Conservation (phyloP, 92 coral and sea anemone genomes). For the Palythoa grandiflora region DNA sequence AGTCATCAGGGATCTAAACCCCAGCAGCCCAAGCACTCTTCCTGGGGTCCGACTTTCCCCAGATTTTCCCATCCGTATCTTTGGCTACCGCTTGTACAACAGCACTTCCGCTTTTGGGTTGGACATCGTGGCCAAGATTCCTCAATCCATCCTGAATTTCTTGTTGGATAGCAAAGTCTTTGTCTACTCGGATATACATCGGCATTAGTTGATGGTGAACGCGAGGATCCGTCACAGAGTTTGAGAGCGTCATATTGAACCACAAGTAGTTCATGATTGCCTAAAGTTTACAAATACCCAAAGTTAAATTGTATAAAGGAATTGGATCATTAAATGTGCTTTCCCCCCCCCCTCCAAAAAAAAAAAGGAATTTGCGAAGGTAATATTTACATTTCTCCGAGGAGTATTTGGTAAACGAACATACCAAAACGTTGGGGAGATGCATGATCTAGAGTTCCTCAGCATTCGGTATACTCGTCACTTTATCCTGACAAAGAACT, state of each 20-base stretch:
- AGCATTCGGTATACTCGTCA: no score
- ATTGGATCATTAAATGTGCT: background rate
- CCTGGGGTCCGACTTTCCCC: conserved; percentile 80
- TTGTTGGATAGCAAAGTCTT: conserved; percentile 53
- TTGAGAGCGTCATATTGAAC: conserved; percentile 72
- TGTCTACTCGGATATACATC: conserved; percentile 71
- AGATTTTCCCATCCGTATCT: conserved; percentile 63
- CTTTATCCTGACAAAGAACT: no score
- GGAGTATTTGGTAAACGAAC: background rate
- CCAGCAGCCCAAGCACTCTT: conserved; percentile 80
- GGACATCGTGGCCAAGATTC: conserved; percentile 66
- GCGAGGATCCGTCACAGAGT: conserved; percentile 75
- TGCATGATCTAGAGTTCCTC: no score
- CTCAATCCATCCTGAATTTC: conserved; percentile 61
- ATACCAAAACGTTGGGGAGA: background rate
- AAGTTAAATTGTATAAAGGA: background rate
- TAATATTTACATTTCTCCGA: background rate
- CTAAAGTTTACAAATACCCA: conserved; percentile 21
- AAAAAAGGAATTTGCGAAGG: background rate
- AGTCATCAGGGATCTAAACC: conserved; percentile 25
- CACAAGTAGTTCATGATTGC: conserved; percentile 79
- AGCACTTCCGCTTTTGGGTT: conserved; percentile 43
- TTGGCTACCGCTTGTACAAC: conserved; percentile 77
- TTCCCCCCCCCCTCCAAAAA: no score
- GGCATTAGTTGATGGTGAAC: conserved; percentile 81